A percentile compares a stretch with the other conserved stretches of the same genome.
These are phyloP conservation scores for Misgurnus anguillicaudatus DNA, from an alignment of 2,113 vertebrate genomes.

Conservation along the genomic window DNA sequence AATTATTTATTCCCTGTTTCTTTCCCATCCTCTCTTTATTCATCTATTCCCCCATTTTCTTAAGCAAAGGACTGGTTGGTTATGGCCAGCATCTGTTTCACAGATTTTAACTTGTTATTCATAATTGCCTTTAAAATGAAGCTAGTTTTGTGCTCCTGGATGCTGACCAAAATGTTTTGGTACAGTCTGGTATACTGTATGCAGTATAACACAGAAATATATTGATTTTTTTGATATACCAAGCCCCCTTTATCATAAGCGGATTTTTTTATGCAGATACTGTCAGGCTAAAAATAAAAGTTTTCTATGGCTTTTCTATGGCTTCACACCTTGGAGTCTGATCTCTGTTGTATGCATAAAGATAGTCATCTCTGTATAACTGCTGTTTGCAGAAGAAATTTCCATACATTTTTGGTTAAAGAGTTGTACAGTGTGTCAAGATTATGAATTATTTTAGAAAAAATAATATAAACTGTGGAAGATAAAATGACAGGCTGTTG, in stretches of 20 bases:
- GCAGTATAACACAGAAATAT: neutral
- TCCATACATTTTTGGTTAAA: slow-evolving; percentile 2
- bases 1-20: slow-evolving; percentile 72
- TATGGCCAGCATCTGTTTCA: neutral
- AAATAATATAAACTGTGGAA: neutral
- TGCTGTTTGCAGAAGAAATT: neutral
- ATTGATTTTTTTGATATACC: neutral
- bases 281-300: slow-evolving; percentile 53
- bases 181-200: neutral
- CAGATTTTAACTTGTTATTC: neutral
- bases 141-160: neutral
- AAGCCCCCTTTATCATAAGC: slow-evolving; percentile 4
- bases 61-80: neutral
- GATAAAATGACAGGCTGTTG: no score
- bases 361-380: neutral
- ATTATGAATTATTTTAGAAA: neutral
- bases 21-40: neutral
- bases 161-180: neutral
- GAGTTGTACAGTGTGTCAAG: neutral
- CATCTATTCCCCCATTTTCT: neutral
- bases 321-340: slow-evolving; percentile 7
- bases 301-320: slow-evolving; percentile 45
- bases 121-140: neutral
- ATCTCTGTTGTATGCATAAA: slow-evolving; percentile 27
- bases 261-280: slow-evolving; percentile 31